These are phyloP conservation scores for Drosophila phalerata DNA, from an alignment of 2,888 invertebrate species.

Conservation along the genomic window DNA sequence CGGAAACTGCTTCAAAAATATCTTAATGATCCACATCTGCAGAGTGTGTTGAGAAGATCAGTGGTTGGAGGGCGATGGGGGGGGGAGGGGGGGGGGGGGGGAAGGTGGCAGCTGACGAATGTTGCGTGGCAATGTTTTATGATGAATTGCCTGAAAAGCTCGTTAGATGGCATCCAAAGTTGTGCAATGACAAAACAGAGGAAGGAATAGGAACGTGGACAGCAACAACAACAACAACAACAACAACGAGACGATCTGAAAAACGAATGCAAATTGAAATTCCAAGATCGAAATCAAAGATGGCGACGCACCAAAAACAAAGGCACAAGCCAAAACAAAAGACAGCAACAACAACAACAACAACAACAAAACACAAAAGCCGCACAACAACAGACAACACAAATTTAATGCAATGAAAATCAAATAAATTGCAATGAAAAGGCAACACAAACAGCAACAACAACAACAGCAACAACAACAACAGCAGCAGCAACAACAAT, in stretches of 20 bases:
- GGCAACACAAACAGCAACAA: slow-evolving; percentile 17
- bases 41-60: slow-evolving; percentile 2
- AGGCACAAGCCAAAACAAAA: slow-evolving; percentile 63
- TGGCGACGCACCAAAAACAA: slow-evolving; percentile 56
- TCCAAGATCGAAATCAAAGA: slow-evolving; percentile 73
- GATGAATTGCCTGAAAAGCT: slow-evolving; percentile 65
- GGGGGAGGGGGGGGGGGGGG: no score
- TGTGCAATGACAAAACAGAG: slow-evolving; percentile 21
- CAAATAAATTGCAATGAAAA: slow-evolving; percentile 76
- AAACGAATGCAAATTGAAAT: slow-evolving; percentile 72
- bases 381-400: slow-evolving; percentile 41
- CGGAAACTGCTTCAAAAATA: slow-evolving; percentile 55
- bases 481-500: slow-evolving; percentile 42
- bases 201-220: neutral
- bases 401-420: slow-evolving; percentile 80
- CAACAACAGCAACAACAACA: slow-evolving; percentile 20
- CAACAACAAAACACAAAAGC: slow-evolving; percentile 37
- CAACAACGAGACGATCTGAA: slow-evolving; percentile 18
- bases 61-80: neutral
- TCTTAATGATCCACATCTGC: slow-evolving; percentile 62
- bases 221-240: slow-evolving; percentile 7
- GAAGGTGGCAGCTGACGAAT: slow-evolving; percentile 53
- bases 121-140: slow-evolving; percentile 57
- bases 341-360: slow-evolving; percentile 41
- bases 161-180: slow-evolving; percentile 44